Percentiles rank a stretch among this genome's conserved stretches.
phyloP scores from a whole-genome alignment of 2,113 vertebrate genomes.

The Promerops cafer region DNA sequence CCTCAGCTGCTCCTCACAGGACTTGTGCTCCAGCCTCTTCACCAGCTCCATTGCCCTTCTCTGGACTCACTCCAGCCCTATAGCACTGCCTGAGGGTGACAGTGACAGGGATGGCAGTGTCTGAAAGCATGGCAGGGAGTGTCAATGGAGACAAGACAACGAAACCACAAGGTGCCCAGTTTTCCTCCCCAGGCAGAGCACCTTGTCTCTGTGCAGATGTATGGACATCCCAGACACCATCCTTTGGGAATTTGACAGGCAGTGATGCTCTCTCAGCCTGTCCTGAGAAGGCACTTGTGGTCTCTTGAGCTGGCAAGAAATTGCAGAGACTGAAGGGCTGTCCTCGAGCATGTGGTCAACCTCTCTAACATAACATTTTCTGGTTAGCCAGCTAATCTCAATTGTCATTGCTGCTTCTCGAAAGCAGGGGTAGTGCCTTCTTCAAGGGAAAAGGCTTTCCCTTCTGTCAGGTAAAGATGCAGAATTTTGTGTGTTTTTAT shows the following conservation, averaged over 20 bases:
- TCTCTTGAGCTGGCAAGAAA: neutral
- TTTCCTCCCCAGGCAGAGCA: neutral
- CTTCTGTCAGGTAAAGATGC: neutral
- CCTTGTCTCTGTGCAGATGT: accelerated
- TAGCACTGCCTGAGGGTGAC: accelerated
- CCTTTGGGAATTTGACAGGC: neutral
- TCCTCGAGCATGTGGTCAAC: accelerated
- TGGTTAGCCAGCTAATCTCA: neutral
- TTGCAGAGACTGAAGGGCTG: neutral
- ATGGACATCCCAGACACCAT: accelerated
- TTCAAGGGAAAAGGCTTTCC: neutral
- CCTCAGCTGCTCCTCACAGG: neutral
- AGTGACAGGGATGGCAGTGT: accelerated
- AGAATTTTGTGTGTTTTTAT: neutral
- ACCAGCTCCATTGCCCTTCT: neutral
- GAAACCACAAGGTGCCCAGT: accelerated
- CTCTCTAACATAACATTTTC: accelerated
- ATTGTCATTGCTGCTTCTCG: neutral
- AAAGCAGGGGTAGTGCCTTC: neutral
- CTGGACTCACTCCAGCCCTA: accelerated
- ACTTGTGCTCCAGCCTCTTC: neutral
- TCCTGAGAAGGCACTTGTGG: neutral
- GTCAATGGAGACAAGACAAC: accelerated
- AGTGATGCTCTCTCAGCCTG: accelerated
- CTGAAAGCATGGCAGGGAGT: accelerated